Evolutionary conservation across 53 echinoderm and acorn worm species (phyloP).

Genomic region (Crossaster papposus): DNA sequence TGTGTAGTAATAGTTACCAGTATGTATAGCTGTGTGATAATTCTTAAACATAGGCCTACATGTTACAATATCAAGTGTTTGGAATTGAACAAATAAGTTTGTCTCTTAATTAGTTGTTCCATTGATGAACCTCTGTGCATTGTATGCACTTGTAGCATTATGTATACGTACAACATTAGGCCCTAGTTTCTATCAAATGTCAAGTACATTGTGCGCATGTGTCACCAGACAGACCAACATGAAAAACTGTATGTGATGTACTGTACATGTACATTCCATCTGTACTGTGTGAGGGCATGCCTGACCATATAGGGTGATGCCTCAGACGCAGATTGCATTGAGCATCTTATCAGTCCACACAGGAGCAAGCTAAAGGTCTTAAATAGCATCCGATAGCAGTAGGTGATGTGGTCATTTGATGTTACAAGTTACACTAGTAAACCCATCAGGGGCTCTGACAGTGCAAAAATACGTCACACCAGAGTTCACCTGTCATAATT

Average conservation of each 20-base stretch:
- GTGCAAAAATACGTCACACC: background rate
- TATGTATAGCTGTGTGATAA: background rate
- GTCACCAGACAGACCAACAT: background rate
- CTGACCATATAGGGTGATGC: conserved; percentile 54
- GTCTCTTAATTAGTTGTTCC: no score
- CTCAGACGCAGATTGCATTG: background rate
- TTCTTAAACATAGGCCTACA: no score
- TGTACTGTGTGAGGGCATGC: conserved; percentile 45
- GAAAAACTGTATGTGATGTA: no score
- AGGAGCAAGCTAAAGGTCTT: background rate
- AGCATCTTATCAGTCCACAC: background rate
- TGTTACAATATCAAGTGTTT: no score
- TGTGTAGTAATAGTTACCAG: no score
- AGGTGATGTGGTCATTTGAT: background rate
- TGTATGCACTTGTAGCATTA: background rate
- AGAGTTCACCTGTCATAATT: conserved; percentile 5
- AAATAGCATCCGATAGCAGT: background rate
- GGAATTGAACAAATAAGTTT: no score
- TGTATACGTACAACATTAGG: background rate
- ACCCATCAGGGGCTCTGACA: background rate
- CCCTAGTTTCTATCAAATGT: no score
- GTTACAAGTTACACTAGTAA: background rate
- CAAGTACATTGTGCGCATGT: no score
- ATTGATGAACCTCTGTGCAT: no score
- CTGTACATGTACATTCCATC: conserved; percentile 56